Evolutionary conservation across 1,140 invertebrate genomes (phyloP).

Genomic region (Triops cancriformis): DNA sequence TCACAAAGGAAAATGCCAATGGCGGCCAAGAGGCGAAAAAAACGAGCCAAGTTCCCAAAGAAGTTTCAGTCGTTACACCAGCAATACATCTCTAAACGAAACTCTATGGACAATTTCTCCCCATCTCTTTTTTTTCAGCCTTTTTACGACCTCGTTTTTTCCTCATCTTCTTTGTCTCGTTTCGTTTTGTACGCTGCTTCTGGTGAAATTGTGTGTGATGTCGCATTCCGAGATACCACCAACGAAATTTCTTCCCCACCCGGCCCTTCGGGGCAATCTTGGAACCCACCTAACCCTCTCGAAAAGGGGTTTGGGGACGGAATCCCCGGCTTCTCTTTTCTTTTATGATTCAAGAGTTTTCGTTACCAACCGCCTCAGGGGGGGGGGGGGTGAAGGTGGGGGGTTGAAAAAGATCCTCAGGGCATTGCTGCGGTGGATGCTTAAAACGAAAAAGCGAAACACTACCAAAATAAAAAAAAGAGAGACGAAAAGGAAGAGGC

Average conservation of each 20-base stretch:
- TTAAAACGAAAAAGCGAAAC: neutral
- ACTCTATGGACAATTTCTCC: neutral
- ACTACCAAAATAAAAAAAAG: neutral
- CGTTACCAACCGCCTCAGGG: neutral
- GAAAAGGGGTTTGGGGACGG: too few relatives aligned
- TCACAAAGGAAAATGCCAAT: too few relatives aligned
- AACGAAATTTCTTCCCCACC: neutral
- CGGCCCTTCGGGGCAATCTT: neutral
- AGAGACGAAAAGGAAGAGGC: neutral
- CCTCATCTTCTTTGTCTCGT: neutral
- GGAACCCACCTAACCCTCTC: neutral
- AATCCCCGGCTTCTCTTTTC: neutral
- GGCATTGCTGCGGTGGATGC: neutral
- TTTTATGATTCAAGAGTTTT: constrained; percentile 9
- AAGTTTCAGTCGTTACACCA: neutral
- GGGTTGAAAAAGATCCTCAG: neutral
- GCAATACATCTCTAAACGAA: neutral
- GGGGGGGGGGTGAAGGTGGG: too few relatives aligned
- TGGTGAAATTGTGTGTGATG: neutral
- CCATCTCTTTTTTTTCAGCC: neutral
- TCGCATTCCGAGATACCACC: neutral
- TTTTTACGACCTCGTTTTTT: neutral
- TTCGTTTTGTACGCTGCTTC: neutral
- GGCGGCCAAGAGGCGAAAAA: neutral
- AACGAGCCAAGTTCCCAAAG: neutral